phyloP scores from a whole-genome alignment of 2,113 vertebrate species.

The Furnarius figulus region DNA sequence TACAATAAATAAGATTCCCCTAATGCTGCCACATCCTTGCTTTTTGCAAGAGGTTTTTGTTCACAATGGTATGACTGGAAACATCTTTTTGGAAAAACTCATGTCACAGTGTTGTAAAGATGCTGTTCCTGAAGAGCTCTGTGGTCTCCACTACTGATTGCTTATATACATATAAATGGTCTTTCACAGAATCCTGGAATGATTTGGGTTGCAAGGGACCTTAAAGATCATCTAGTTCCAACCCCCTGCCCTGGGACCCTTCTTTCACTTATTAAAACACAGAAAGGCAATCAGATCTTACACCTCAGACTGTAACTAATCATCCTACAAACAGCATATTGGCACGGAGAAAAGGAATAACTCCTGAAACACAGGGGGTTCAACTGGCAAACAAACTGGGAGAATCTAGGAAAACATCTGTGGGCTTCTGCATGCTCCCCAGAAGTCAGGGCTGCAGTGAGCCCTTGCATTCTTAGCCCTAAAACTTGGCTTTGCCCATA shows the following conservation, averaged over 20 bases:
- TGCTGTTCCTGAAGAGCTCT: neutral
- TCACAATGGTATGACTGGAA: neutral
- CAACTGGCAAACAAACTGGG: rapidly evolving
- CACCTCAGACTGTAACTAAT: neutral
- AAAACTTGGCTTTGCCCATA: neutral
- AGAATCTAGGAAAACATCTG: neutral
- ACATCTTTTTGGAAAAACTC: neutral
- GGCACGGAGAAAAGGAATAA: neutral
- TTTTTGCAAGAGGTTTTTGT: neutral
- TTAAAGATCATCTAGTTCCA: neutral
- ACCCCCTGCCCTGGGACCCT: neutral
- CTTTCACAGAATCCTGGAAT: neutral
- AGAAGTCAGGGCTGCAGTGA: neutral
- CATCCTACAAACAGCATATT: neutral
- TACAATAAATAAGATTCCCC: neutral
- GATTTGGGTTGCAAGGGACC: neutral
- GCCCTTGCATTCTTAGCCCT: neutral
- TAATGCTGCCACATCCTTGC: neutral
- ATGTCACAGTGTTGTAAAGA: neutral
- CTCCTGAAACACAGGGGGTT: neutral
- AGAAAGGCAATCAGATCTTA: neutral
- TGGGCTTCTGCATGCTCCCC: neutral
- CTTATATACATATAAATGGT: neutral
- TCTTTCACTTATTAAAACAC: neutral
- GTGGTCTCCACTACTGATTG: neutral